Conservation (phyloP, 92 coral and sea anemone species). For the Micromussa lordhowensis region DNA sequence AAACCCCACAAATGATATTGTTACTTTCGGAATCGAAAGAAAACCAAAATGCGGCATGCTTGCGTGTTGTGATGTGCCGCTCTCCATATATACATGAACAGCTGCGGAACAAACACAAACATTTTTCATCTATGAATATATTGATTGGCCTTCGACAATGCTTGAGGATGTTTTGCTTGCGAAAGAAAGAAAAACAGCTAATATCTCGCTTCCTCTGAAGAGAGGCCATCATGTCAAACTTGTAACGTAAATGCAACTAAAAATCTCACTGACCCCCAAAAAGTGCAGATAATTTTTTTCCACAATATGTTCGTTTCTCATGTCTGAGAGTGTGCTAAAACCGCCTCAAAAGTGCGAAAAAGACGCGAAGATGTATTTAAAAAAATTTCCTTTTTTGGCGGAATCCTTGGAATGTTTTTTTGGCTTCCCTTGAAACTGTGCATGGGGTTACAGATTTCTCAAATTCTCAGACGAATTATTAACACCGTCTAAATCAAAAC, state of each 20-base stretch:
- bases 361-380: background rate
- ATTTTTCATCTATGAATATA: background rate
- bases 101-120: background rate
- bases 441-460: constrained; percentile 32
- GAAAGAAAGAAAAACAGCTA: background rate
- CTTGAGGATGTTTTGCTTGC: background rate
- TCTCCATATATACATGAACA: background rate
- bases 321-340: background rate
- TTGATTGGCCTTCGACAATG: constrained; percentile 14
- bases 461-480: constrained; percentile 31
- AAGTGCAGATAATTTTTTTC: background rate
- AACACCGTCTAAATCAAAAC: constrained; percentile 6
- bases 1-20: background rate
- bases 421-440: background rate
- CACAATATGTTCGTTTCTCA: background rate
- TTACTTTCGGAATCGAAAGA: background rate
- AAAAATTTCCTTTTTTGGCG: background rate
- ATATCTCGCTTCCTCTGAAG: constrained; percentile 1
- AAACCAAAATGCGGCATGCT: background rate
- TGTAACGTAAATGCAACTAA: background rate
- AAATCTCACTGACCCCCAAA: background rate
- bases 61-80: constrained; percentile 8
- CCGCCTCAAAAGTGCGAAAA: background rate
- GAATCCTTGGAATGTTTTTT: background rate
- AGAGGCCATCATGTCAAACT: background rate